These are phyloP conservation scores for Syrrhaptes paradoxus DNA, from an alignment of 2,113 vertebrate species.

Conservation along the genomic window DNA sequence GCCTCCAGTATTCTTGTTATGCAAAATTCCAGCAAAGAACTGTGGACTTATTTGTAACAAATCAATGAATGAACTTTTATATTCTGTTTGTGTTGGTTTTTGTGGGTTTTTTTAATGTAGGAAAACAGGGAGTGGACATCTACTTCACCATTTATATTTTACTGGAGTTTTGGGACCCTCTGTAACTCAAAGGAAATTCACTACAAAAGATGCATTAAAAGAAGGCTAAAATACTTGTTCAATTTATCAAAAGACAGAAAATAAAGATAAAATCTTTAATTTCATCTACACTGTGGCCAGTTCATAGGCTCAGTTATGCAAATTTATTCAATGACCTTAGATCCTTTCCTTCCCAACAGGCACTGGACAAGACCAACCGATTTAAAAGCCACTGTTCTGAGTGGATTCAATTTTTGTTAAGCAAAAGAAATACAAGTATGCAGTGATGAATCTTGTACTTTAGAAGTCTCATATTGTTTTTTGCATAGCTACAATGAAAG, in stretches of 20 bases:
- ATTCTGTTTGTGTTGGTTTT: not conserved
- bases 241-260: constrained; percentile 1
- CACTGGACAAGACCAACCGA: not conserved
- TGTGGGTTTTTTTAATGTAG: not conserved
- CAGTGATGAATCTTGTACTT: not conserved
- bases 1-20: not conserved
- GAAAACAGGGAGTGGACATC: not conserved
- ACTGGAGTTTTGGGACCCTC: not conserved
- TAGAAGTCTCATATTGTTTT: not conserved
- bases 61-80: not conserved
- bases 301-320: not conserved
- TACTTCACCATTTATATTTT: not conserved
- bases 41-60: not conserved
- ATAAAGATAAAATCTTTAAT: not conserved
- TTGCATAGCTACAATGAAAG: not conserved
- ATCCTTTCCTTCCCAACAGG: not conserved
- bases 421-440: not conserved
- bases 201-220: not conserved
- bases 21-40: not conserved
- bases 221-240: not conserved
- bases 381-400: not conserved
- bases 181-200: constrained; percentile 9
- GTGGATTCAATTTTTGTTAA: not conserved
- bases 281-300: not conserved
- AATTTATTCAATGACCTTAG: not conserved